Percentiles rank a stretch among this genome's conserved stretches.
phyloP scores from a whole-genome alignment of 2,113 vertebrate species.

The Pogonocichla stellata region DNA sequence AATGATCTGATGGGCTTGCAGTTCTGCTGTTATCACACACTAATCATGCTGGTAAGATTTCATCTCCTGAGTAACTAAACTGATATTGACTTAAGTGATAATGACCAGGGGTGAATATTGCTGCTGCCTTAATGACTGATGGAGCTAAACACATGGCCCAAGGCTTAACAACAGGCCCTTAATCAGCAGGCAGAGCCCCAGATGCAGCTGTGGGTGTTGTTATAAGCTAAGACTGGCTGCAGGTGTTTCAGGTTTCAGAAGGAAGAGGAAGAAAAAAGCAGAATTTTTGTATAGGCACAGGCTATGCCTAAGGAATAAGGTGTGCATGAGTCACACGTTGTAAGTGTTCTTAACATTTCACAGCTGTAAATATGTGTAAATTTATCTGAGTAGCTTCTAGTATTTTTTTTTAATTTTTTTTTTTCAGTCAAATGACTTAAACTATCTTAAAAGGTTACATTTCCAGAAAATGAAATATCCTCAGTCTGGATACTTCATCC shows the following conservation, averaged over 20 bases:
- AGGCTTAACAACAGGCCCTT: background rate
- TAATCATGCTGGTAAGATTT: background rate
- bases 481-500: background rate
- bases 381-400: background rate
- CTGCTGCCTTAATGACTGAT: background rate
- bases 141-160: background rate
- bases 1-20: background rate
- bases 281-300: background rate
- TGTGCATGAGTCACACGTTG: background rate
- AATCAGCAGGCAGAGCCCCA: background rate
- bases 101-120: background rate
- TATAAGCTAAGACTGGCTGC: background rate
- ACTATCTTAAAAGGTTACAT: background rate
- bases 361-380: background rate
- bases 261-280: background rate
- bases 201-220: background rate
- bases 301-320: background rate
- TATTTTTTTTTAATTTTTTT: background rate
- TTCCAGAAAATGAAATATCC: background rate
- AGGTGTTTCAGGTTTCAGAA: background rate
- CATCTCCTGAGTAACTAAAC: background rate
- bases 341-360: background rate
- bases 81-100: background rate
- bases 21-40: background rate
- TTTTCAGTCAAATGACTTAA: background rate